Evolutionary conservation across 2,113 vertebrate genomes (phyloP).

Genomic region (Brachirus orientalis): DNA sequence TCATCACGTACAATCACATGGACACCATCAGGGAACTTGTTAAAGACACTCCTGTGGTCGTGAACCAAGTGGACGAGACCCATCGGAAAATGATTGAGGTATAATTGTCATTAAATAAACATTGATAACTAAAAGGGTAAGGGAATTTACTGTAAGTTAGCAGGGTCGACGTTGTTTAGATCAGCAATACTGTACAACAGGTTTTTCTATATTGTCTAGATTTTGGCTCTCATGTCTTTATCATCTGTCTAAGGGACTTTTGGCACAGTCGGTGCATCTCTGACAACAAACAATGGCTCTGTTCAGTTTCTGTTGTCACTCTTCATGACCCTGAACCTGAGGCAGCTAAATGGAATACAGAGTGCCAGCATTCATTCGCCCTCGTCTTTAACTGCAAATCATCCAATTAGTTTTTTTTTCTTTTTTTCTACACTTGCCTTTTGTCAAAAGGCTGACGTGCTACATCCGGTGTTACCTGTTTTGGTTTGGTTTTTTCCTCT

Average conservation of each 20-base stretch:
- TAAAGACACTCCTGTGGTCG: slow-evolving; percentile 82
- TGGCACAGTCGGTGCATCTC: too few species aligned
- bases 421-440: too few species aligned
- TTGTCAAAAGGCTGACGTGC: too few species aligned
- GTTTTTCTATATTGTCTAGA: not conserved
- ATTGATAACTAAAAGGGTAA: too few species aligned
- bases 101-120: not conserved
- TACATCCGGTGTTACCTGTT: not conserved
- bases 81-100: slow-evolving; percentile 89
- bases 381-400: not conserved
- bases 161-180: not conserved
- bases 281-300: too few species aligned
- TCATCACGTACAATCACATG: slow-evolving; percentile 93
- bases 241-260: too few species aligned
- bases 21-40: slow-evolving; percentile 89
- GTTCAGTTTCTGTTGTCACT: too few species aligned
- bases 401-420: too few species aligned
- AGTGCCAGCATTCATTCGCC: not conserved
- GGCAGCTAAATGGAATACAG: not conserved
- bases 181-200: not conserved
- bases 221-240: not conserved
- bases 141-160: not conserved
- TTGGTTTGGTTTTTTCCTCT: not conserved
- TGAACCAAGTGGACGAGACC: slow-evolving; percentile 90
- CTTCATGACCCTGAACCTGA: not conserved